Percentiles rank a stretch among this genome's conserved stretches.
These are phyloP conservation scores for Lepilemur ruficaudatus DNA, from an alignment of 2,797 vertebrate genomes.

Conservation along the genomic window DNA sequence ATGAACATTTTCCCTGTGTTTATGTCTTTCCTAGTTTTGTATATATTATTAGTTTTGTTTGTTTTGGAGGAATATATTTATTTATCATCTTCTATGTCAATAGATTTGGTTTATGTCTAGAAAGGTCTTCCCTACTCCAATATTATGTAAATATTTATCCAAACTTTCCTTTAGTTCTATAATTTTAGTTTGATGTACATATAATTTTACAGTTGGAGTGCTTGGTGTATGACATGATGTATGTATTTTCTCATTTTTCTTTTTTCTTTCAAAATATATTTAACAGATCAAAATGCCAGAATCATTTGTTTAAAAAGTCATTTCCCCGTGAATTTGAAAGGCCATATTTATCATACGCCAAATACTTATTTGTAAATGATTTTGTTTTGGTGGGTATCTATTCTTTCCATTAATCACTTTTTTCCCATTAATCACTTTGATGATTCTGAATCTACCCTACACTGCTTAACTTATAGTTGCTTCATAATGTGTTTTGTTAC, in stretches of 20 bases:
- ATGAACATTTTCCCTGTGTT: neutral
- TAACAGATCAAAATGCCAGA: neutral
- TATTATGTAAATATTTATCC: neutral
- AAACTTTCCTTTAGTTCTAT: neutral
- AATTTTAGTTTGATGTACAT: neutral
- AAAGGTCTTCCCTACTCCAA: neutral
- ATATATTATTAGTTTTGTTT: neutral
- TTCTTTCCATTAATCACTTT: neutral
- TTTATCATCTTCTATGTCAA: conserved; percentile 17
- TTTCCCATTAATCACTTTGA: neutral
- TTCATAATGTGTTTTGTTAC: neutral
- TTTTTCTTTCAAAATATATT: neutral
- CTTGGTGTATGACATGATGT: neutral
- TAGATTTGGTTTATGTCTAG: neutral
- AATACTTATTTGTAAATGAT: neutral
- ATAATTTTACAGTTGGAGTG: neutral
- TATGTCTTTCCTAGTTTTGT: neutral
- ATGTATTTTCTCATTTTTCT: neutral
- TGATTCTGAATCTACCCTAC: neutral
- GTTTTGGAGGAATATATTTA: neutral
- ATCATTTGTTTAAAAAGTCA: conserved; percentile 4
- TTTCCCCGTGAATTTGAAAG: neutral
- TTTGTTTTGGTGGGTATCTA: neutral
- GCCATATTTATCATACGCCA: neutral
- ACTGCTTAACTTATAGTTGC: neutral